Percentiles rank a stretch among this genome's conserved stretches.
phyloP scores from a whole-genome alignment of 2,888 invertebrate species.

The Galeopsomyia nigrocyanea region DNA sequence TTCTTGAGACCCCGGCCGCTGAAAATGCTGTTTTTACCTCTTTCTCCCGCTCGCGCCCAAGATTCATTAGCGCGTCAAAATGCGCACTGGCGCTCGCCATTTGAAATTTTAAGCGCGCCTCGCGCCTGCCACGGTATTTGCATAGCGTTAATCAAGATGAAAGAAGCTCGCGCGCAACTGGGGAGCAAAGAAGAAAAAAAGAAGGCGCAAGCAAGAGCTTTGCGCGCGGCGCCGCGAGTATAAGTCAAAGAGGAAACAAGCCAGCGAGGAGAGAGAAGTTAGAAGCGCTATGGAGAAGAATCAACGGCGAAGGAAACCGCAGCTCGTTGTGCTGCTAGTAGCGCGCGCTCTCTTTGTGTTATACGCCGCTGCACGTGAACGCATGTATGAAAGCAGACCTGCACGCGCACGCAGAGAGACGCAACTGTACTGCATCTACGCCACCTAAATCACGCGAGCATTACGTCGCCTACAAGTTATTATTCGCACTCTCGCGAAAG shows the following conservation, averaged over 20 bases:
- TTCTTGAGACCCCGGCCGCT: too few relatives aligned
- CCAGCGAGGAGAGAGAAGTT: too few relatives aligned
- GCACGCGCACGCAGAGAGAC: too few relatives aligned
- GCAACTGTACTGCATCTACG: slow-evolving; percentile 5
- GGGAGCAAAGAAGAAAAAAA: background rate
- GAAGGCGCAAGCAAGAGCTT: too few relatives aligned
- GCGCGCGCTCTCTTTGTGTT: too few relatives aligned
- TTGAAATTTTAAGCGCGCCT: slow-evolving; percentile 40
- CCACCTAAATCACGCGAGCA: slow-evolving; percentile 25
- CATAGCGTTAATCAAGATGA: slow-evolving; percentile 46
- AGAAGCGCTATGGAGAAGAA: slow-evolving; percentile 7
- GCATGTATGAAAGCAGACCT: too few relatives aligned
- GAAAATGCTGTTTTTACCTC: background rate
- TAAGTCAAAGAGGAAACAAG: too few relatives aligned
- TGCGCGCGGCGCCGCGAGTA: too few relatives aligned
- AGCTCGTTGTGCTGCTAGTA: slow-evolving; percentile 9
- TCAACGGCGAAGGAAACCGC: slow-evolving; percentile 35
- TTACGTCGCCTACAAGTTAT: too few relatives aligned
- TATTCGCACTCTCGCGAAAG: slow-evolving; percentile 24
- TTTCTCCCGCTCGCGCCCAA: slow-evolving; percentile 21
- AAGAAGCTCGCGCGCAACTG: slow-evolving; percentile 30
- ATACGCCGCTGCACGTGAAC: too few relatives aligned
- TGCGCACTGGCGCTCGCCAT: slow-evolving; percentile 15
- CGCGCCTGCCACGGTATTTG: slow-evolving; percentile 32
- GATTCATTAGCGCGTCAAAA: slow-evolving; percentile 45